phyloP scores from a whole-genome alignment of 1,140 invertebrate genomes.

The Drosophila ogumai region DNA sequence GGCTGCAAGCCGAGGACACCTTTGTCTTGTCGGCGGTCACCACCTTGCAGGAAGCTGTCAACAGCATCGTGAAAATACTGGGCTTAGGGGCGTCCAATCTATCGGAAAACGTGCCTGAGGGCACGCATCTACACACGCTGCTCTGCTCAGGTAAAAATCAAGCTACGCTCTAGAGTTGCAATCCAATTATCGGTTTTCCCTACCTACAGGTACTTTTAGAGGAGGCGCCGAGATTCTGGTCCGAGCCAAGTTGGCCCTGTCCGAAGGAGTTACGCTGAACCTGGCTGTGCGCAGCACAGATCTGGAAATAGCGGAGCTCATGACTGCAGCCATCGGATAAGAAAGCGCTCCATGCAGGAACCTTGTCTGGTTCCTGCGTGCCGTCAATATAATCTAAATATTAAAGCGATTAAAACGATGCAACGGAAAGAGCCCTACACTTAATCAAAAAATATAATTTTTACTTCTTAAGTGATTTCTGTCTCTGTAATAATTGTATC shows the following conservation, averaged over 20 bases:
- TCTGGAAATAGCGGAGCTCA: slow-evolving; percentile 92
- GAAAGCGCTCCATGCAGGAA: slow-evolving; percentile 68
- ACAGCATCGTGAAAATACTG: slow-evolving; percentile 94
- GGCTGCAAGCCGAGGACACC: slow-evolving; percentile 94
- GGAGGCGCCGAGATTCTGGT: slow-evolving; percentile 96
- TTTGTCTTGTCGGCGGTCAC: slow-evolving; percentile 93
- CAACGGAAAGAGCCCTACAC: slow-evolving; percentile 36
- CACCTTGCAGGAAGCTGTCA: slow-evolving; percentile 94
- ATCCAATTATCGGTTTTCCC: background rate
- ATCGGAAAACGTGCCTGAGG: slow-evolving; percentile 93
- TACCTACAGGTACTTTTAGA: slow-evolving; percentile 90
- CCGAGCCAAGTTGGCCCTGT: slow-evolving; percentile 92
- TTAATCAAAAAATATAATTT: slow-evolving; percentile 70
- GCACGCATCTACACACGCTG: slow-evolving; percentile 93
- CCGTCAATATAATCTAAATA: slow-evolving; percentile 63
- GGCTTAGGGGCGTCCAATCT: slow-evolving; percentile 95
- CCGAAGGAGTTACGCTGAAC: slow-evolving; percentile 91
- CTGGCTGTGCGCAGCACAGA: slow-evolving; percentile 88
- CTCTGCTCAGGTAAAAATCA: slow-evolving; percentile 88
- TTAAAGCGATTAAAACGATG: slow-evolving; percentile 7
- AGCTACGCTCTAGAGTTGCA: background rate
- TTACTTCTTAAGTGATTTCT: slow-evolving; percentile 50
- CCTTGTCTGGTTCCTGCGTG: slow-evolving; percentile 64
- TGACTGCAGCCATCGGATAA: slow-evolving; percentile 94
- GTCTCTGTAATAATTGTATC: slow-evolving; percentile 26